Evolutionary conservation across 2,888 invertebrate species (phyloP), one percentile per base, ranked within the genome.

Genomic region (Acleris literana): DNA sequence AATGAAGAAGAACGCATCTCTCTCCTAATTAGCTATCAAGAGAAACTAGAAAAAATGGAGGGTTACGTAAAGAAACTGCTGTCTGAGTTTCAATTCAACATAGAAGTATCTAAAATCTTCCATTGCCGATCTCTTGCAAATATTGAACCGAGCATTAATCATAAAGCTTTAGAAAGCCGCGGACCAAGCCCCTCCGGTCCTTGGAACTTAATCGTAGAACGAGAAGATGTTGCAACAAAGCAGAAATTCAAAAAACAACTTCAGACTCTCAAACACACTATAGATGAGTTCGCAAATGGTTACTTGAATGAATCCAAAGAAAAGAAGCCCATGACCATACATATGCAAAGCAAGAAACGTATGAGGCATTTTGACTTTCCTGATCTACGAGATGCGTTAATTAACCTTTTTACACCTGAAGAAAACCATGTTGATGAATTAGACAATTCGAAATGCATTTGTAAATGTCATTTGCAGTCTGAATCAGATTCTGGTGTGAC

Each of bases 71-170:
- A 87, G 64, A 86, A 89, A 43, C 53, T 92, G 22, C 72, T 92
- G 0, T 71, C 80, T 0, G 90, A 92, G 54, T 90, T 92, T 63
- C 84, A 87, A 64, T 92, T 90, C 56, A 90, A 91, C 61, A 88
- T 92, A 68, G 88, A 92, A 70, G 87, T 92, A 0, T 89, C 92
- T 0, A 92, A 90, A 76, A 75, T 92, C 1, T 91, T 92, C 39
- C 79, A 82, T 1, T 77, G 75, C 16, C 81, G 79, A 17, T 81
- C 88, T 3, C 65, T 84, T n/a, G 77, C 83, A 0, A 78, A 81
- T 0, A 72, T 82, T 2, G 46, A 81, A 2, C 78, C 86, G 0
- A 77, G 74, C 0, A 74, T 78, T 1, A 79, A 87, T 64, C 64
- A 81, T 1, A 68, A 71, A 1, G 80, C 80, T 9, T 69, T 81